Evolutionary conservation across 2,888 invertebrate species (phyloP), one percentile per base, ranked within the genome.

Genomic region (Lycophotia porphyrea): DNA sequence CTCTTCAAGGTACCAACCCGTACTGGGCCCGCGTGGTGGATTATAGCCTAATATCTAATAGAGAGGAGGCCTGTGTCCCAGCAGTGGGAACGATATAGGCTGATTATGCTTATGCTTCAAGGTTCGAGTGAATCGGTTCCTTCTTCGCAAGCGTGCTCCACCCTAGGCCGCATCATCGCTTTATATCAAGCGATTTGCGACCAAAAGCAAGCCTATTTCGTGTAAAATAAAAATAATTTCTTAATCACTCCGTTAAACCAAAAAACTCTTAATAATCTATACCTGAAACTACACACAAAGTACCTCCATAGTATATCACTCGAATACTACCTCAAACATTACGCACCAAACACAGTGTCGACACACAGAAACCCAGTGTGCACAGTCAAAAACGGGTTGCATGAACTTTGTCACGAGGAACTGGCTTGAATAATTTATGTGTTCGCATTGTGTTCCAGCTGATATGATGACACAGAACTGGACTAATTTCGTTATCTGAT

Each of bases 401-500:
- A 71, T 68, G 83, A 82, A 84, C 84, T 82, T 85, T 71, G 74
- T 82, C 78, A 64, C 70, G 64, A 80, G 80, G 74, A 71, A 74
- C 70, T 65, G 55, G 61, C 74, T 84, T 83, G 84, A 86, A 84
- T 84, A 84, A 80, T 80, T 84, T 84, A 84, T 86, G 61, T 71
- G 61, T 42, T 65, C 67, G 65, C 71, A 84, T 86, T 84, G 84
- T 84, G 71, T 84, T 86, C 75, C 84, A 80, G 71, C 80, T 85
- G 83, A 80, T 72, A 76, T 73, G 72, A 76, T 73, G 72, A 80
- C 86, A 84, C 71, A 69, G 73, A 75, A 66, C 63, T 72, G 74
- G 67, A 77, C 86, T 77, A 77, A 86, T 83, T 80, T 66, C 21
- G 52, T 76, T 86, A 84, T 83, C 84, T 66, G 80, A 84, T 86